Percentiles rank a stretch among this genome's conserved stretches.
These are phyloP conservation scores for Deladenus siricidicola DNA, from an alignment of 2,888 invertebrate genomes.

Conservation along the genomic window DNA sequence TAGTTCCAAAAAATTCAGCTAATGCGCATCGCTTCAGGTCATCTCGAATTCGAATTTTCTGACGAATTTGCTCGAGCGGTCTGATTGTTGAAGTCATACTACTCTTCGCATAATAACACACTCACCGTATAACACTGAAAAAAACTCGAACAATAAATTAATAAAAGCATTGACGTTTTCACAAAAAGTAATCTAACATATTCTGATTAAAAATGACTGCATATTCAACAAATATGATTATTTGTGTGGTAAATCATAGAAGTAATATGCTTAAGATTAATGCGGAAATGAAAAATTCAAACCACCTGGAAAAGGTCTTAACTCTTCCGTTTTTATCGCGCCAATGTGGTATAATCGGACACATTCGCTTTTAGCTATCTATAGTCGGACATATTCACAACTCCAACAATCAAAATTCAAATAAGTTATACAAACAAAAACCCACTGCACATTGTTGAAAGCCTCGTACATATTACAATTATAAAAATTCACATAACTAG, in stretches of 20 bases:
- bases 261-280: background rate
- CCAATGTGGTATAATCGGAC: background rate
- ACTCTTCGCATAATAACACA: too few relatives aligned
- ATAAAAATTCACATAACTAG: too few relatives aligned
- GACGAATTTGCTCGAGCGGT: constrained; percentile 5
- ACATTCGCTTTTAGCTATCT: too few relatives aligned
- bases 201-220: background rate
- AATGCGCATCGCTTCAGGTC: constrained; percentile 6
- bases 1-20: constrained; percentile 17
- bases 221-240: background rate
- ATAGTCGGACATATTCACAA: too few relatives aligned
- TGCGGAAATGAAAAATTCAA: background rate
- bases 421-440: too few relatives aligned
- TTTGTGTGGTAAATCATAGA: background rate
- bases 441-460: too few relatives aligned
- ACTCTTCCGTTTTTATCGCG: background rate
- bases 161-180: background rate
- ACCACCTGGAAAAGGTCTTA: too few relatives aligned
- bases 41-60: constrained; percentile 2
- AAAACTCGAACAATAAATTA: background rate
- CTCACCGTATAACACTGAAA: too few relatives aligned
- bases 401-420: too few relatives aligned
- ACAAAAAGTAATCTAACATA: background rate
- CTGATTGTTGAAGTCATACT: too few relatives aligned
- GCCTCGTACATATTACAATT: too few relatives aligned